These are phyloP conservation scores for Agonopterix arenella DNA, from an alignment of 2,888 invertebrate species.

Conservation along the genomic window DNA sequence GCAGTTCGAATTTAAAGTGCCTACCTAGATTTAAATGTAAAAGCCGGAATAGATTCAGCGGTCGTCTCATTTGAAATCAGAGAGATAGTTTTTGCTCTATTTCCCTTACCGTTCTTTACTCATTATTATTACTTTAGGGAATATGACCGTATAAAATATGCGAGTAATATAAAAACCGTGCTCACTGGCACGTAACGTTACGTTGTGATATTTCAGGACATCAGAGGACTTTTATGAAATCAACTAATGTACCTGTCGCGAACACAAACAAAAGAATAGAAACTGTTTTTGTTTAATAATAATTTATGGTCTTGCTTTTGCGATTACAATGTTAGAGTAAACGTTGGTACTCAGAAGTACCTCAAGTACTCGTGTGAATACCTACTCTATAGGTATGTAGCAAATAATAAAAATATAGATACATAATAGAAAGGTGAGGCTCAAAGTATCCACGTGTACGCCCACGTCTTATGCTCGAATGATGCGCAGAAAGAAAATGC, in stretches of 20 bases:
- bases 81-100: not conserved
- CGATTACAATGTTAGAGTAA: no score
- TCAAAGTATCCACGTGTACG: conserved; percentile 7
- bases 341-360: no score
- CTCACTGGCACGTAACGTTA: not conserved
- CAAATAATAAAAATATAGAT: not conserved
- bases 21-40: no score
- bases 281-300: no score
- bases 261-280: no score
- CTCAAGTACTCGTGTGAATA: no score
- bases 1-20: no score
- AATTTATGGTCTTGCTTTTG: no score
- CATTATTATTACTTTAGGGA: no score
- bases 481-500: conserved; percentile 5
- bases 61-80: not conserved
- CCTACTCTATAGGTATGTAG: no score
- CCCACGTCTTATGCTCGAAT: not conserved
- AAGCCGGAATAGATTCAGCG: not conserved
- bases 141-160: not conserved
- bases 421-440: not conserved
- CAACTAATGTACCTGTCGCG: no score
- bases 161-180: conserved; percentile 2
- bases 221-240: not conserved
- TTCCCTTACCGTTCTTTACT: not conserved
- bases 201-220: conserved; percentile 1